A percentile compares a stretch with the other conserved stretches of the same genome.
These are phyloP conservation scores for Dorcus parallelipipedus DNA, from an alignment of 2,888 invertebrate species.

Conservation along the genomic window DNA sequence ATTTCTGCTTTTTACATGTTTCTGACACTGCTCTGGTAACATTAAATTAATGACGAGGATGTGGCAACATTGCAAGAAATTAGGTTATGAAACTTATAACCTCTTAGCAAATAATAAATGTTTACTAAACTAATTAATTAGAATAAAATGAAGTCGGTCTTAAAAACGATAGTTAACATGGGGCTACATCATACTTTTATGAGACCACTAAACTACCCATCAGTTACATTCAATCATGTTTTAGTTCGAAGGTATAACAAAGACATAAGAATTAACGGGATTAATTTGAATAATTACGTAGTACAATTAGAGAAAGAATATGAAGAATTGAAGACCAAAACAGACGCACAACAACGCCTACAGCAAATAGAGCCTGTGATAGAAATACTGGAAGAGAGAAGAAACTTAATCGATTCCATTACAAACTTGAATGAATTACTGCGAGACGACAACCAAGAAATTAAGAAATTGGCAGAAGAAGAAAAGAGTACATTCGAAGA, in stretches of 20 bases:
- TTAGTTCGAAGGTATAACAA: slow-evolving; percentile 20
- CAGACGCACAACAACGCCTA: slow-evolving; percentile 25
- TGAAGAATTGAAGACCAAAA: slow-evolving; percentile 19
- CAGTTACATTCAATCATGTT: too few species aligned
- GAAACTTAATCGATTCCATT: slow-evolving; percentile 58
- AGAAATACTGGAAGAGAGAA: slow-evolving; percentile 57
- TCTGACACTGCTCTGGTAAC: too few species aligned
- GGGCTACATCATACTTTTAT: too few species aligned
- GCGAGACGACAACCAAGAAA: slow-evolving; percentile 61
- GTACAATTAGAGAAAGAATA: slow-evolving; percentile 39
- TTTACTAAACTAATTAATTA: too few species aligned
- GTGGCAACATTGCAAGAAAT: too few species aligned
- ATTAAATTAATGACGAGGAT: too few species aligned
- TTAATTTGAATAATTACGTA: slow-evolving; percentile 39
- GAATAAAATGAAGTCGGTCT: too few species aligned
- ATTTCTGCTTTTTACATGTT: too few species aligned
- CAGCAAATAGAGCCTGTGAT: slow-evolving; percentile 57
- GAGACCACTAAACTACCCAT: too few species aligned
- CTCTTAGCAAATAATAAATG: too few species aligned
- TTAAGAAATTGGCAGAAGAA: slow-evolving; percentile 64
- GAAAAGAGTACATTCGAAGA: slow-evolving; percentile 60
- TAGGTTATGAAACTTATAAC: too few species aligned
- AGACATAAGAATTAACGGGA: slow-evolving; percentile 36
- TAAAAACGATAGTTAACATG: too few species aligned
- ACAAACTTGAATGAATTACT: slow-evolving; percentile 61